A percentile compares a stretch with the other conserved stretches of the same genome.
These are phyloP conservation scores for Anolis apletophallus DNA, from an alignment of 2,797 vertebrate species.

Conservation along the genomic window DNA sequence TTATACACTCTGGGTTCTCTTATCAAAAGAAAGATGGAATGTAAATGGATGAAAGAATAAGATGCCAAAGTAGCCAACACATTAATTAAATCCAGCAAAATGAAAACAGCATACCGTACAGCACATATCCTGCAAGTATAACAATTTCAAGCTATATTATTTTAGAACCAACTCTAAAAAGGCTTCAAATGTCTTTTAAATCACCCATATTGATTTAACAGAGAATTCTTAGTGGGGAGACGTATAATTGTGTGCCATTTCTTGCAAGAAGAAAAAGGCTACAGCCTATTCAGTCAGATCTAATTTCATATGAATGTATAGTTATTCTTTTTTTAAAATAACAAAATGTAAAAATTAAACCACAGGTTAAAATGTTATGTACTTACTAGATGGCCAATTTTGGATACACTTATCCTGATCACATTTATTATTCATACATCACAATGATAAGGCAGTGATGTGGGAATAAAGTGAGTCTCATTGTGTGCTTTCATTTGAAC, in stretches of 20 bases:
- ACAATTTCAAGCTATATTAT: not conserved
- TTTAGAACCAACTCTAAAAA: not conserved
- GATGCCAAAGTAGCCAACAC: not conserved
- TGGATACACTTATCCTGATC: slow-evolving; percentile 12
- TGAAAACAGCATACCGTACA: not conserved
- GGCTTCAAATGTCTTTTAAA: not conserved
- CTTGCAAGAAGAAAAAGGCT: not conserved
- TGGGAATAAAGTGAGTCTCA: slow-evolving; percentile 26
- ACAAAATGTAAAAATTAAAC: slow-evolving; percentile 31
- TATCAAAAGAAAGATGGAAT: too few species aligned
- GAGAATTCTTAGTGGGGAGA: not conserved
- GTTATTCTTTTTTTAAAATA: not conserved
- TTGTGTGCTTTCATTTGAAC: slow-evolving; percentile 23
- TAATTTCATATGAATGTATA: not conserved
- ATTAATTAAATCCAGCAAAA: slow-evolving; percentile 1
- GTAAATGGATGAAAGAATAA: too few species aligned
- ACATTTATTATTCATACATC: slow-evolving; percentile 23
- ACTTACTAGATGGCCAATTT: slow-evolving; percentile 9
- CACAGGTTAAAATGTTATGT: not conserved
- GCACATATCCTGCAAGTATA: not conserved
- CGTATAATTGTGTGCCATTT: not conserved
- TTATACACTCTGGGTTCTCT: too few species aligned
- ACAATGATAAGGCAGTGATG: slow-evolving; percentile 31
- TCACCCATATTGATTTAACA: not conserved
- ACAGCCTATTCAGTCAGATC: not conserved